Evolutionary conservation across 2,797 vertebrate species (phyloP).

Genomic region (Balearica regulorum): DNA sequence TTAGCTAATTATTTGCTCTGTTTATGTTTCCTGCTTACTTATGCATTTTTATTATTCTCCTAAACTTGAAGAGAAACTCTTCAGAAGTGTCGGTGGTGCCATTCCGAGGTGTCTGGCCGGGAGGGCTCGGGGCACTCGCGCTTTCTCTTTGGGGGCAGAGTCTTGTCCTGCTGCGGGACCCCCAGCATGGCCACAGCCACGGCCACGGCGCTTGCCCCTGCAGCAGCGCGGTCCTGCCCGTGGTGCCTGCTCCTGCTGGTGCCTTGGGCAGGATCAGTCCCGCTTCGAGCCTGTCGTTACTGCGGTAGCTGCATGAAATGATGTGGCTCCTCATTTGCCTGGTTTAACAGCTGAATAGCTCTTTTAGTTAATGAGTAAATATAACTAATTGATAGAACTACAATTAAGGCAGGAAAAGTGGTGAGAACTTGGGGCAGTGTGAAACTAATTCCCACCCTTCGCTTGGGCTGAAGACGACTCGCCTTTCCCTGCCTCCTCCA

Average conservation of each 20-base stretch:
- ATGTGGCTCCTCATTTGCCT: background rate
- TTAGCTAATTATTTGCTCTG: constrained; percentile 71
- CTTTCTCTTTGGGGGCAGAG: too few relatives aligned
- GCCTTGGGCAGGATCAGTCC: background rate
- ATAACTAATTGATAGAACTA: constrained; percentile 62
- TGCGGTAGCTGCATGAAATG: background rate
- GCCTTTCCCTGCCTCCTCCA: background rate
- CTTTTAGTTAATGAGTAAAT: constrained; percentile 62
- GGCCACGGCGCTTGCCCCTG: rapidly evolving
- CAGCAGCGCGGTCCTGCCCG: rapidly evolving
- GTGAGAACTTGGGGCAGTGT: constrained; percentile 2
- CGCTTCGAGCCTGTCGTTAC: background rate
- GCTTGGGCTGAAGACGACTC: background rate
- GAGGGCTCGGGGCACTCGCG: rapidly evolving
- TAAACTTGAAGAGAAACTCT: constrained; percentile 14
- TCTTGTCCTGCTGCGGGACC: rapidly evolving
- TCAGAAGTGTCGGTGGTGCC: background rate
- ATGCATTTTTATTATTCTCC: constrained; percentile 33
- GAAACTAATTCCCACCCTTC: constrained; percentile 30
- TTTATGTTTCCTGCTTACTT: constrained; percentile 66
- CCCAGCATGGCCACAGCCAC: rapidly evolving
- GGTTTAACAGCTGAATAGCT: background rate
- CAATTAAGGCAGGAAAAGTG: constrained; percentile 53
- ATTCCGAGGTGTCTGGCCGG: background rate
- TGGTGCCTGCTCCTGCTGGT: background rate